These are phyloP conservation scores for Perizoma affinitatum DNA, from an alignment of 2,888 invertebrate genomes.

Conservation along the genomic window DNA sequence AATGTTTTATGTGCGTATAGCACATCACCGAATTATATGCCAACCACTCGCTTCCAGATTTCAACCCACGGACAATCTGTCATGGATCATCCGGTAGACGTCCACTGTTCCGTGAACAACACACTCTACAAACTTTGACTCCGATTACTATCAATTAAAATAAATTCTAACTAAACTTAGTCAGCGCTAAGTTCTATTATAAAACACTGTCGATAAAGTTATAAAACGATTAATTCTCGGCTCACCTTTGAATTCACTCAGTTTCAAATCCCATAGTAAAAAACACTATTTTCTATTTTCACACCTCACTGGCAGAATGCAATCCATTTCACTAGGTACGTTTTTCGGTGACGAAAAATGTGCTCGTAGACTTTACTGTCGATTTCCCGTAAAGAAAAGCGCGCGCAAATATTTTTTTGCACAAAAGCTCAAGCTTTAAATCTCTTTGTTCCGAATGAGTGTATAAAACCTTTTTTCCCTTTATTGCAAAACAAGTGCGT, in stretches of 20 bases:
- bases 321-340: conserved; percentile 25
- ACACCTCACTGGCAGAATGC: conserved; percentile 17
- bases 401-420: conserved; percentile 10
- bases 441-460: conserved; percentile 15
- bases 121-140: too few relatives aligned
- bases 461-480: conserved; percentile 22
- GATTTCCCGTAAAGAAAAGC: conserved; percentile 12
- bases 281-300: conserved; percentile 15
- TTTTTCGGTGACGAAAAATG: conserved; percentile 16
- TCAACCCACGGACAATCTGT: too few relatives aligned
- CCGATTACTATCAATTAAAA: too few relatives aligned
- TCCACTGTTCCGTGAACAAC: too few relatives aligned
- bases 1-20: too few relatives aligned
- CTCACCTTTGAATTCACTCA: conserved; percentile 18
- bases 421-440: conserved; percentile 21
- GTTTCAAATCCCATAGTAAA: conserved; percentile 20
- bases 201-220: too few relatives aligned
- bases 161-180: too few relatives aligned
- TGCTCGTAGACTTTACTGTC: conserved; percentile 1
- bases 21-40: too few relatives aligned
- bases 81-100: too few relatives aligned
- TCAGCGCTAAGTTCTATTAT: too few relatives aligned
- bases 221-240: neutral
- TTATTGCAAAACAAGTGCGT: conserved; percentile 23
- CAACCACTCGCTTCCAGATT: too few relatives aligned